Conservation (phyloP, 1,140 invertebrate genomes). For the Eueides isabella region DNA sequence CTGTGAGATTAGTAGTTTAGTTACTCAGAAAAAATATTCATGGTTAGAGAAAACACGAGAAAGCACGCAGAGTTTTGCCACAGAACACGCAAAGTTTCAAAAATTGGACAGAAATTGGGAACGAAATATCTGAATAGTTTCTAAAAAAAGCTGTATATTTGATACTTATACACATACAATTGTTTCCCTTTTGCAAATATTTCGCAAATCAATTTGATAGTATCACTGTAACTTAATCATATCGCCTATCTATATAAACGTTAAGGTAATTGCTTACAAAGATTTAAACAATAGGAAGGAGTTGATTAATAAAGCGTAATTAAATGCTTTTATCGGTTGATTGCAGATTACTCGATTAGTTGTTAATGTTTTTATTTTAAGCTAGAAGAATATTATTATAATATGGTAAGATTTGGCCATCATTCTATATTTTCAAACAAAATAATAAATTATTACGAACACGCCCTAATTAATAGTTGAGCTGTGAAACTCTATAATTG, state of each 20-base stretch:
- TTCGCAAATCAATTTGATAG: background rate
- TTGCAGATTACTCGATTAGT: background rate
- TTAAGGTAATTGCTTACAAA: background rate
- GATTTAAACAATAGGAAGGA: slow-evolving; percentile 16
- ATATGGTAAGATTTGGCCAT: slow-evolving; percentile 22
- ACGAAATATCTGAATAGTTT: too few relatives aligned
- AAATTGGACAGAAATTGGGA: too few relatives aligned
- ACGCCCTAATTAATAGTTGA: slow-evolving; percentile 45
- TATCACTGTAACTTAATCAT: background rate
- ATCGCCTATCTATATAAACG: background rate
- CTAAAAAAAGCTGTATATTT: too few relatives aligned
- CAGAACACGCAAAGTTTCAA: too few relatives aligned
- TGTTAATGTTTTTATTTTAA: slow-evolving; percentile 12
- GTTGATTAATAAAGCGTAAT: slow-evolving; percentile 17
- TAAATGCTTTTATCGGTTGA: background rate
- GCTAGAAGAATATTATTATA: slow-evolving; percentile 28
- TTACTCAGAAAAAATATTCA: too few relatives aligned
- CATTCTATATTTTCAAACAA: slow-evolving; percentile 34
- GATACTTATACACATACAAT: too few relatives aligned
- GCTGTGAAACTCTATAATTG: slow-evolving; percentile 55
- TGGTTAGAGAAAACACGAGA: too few relatives aligned
- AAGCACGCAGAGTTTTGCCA: too few relatives aligned
- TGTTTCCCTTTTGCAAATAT: too few relatives aligned
- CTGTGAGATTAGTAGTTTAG: too few relatives aligned
- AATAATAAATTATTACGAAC: slow-evolving; percentile 37